These are phyloP conservation scores for Chlamydotis undulata DNA, from an alignment of 2,113 vertebrate genomes.

Conservation along the genomic window DNA sequence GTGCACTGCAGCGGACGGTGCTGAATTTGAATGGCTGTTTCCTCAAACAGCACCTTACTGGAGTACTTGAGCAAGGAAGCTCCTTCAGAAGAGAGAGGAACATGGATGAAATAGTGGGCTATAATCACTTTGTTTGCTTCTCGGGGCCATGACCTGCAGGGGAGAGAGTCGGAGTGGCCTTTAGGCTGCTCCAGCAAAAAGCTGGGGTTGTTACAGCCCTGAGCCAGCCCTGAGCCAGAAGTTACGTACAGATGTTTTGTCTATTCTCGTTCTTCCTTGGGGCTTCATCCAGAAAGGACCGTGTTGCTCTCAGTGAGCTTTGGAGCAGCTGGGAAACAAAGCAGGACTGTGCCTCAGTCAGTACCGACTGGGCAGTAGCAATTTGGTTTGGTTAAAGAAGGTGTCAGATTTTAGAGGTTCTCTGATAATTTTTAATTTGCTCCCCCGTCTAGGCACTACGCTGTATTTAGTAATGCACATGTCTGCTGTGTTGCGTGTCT, in stretches of 20 bases:
- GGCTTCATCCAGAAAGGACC: neutral
- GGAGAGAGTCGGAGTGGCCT: neutral
- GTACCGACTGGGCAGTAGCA: neutral
- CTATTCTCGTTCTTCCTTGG: neutral
- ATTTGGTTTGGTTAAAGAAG: neutral
- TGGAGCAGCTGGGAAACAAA: neutral
- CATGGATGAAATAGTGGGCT: neutral
- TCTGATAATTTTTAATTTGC: slow-evolving; percentile 21
- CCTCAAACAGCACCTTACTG: neutral
- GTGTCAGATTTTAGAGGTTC: neutral
- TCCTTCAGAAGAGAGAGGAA: neutral
- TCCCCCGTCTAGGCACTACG: neutral
- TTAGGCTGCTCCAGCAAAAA: neutral
- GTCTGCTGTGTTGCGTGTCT: neutral
- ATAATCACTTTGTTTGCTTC: neutral
- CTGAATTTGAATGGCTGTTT: neutral
- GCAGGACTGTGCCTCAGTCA: neutral
- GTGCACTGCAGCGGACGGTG: accelerated
- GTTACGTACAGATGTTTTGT: neutral
- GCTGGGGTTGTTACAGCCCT: neutral
- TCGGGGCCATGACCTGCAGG: neutral
- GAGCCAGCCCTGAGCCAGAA: neutral
- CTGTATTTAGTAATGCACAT: neutral
- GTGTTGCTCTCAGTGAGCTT: neutral
- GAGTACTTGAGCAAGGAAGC: neutral